phyloP scores from a whole-genome alignment of 2,797 vertebrate species.

The Argya squamiceps region DNA sequence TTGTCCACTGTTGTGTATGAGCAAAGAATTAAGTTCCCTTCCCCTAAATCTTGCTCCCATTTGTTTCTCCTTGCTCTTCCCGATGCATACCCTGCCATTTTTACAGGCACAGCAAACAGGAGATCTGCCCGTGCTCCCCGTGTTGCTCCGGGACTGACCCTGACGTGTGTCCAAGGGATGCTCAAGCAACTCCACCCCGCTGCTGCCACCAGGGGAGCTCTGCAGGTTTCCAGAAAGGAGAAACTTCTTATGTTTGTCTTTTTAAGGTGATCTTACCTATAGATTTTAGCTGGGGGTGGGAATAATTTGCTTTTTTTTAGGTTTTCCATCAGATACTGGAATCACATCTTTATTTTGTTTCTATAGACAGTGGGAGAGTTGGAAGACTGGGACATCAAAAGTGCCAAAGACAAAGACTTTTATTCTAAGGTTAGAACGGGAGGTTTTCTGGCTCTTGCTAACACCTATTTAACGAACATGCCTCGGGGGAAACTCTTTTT shows the following conservation, averaged over 20 bases:
- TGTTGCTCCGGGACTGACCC: neutral
- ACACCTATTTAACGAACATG: neutral
- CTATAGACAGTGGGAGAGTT: neutral
- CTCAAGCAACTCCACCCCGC: neutral
- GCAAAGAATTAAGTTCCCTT: neutral
- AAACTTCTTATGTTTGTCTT: neutral
- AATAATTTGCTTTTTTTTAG: neutral
- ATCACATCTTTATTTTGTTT: neutral
- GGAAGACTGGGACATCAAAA: neutral
- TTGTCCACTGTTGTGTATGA: neutral
- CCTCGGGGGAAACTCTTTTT: conserved; percentile 10
- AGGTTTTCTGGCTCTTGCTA: neutral
- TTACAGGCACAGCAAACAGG: neutral
- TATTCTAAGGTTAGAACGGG: neutral
- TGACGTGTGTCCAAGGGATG: neutral
- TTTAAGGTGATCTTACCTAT: neutral
- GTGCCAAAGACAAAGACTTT: conserved; percentile 17
- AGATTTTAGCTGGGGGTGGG: neutral
- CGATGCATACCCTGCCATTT: neutral
- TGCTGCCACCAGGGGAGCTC: neutral
- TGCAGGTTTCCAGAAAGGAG: neutral
- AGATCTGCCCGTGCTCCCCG: neutral
- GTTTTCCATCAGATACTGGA: neutral
- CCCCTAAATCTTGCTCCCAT: neutral
- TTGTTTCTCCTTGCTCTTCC: neutral